These are phyloP conservation scores for Meteorus colon DNA, from an alignment of 2,888 invertebrate genomes.

Conservation along the genomic window DNA sequence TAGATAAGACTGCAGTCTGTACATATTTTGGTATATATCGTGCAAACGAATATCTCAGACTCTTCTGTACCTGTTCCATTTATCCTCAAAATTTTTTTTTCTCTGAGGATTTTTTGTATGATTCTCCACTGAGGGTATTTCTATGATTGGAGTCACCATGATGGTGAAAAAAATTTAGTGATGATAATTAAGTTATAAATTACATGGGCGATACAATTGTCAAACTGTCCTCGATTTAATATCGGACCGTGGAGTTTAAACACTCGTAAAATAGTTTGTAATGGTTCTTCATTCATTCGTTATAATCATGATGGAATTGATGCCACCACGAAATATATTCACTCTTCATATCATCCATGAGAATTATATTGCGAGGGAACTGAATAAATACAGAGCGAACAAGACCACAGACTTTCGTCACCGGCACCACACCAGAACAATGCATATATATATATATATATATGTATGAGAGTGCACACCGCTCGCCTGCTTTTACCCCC, in stretches of 20 bases:
- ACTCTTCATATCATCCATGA: constrained; percentile 25
- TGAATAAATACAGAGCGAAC: constrained; percentile 33
- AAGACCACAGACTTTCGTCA: constrained; percentile 25
- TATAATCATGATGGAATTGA: constrained; percentile 16
- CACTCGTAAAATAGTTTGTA: too few relatives aligned
- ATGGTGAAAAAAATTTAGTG: too few relatives aligned
- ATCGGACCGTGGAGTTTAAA: too few relatives aligned
- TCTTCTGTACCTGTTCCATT: constrained; percentile 40
- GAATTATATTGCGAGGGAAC: constrained; percentile 3
- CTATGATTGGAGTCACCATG: background rate
- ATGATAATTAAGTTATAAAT: too few relatives aligned
- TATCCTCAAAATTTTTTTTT: background rate
- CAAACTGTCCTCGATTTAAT: too few relatives aligned
- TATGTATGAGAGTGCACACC: background rate
- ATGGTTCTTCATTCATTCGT: background rate
- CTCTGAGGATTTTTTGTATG: background rate
- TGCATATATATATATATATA: background rate
- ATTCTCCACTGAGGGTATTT: background rate
- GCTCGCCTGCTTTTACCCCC: constrained; percentile 37
- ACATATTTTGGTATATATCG: constrained; percentile 50
- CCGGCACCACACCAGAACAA: background rate
- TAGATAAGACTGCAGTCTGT: constrained; percentile 38
- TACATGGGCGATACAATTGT: too few relatives aligned
- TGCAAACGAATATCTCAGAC: constrained; percentile 49
- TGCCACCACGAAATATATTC: constrained; percentile 11